Evolutionary conservation across 2,888 invertebrate genomes (phyloP).

Genomic region (Cylindroiulus punctatus): DNA sequence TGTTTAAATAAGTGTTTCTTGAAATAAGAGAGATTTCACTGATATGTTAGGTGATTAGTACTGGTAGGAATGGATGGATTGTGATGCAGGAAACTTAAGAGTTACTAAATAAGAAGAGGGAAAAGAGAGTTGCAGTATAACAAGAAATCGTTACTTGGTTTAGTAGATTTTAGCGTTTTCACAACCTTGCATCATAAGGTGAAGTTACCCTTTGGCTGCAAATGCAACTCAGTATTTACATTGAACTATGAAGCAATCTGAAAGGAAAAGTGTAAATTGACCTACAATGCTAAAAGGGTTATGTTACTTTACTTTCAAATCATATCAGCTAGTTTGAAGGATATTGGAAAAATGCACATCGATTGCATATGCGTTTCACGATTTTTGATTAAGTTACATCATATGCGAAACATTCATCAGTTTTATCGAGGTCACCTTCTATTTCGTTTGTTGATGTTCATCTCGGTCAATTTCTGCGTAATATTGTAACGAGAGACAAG

Average conservation of each 20-base stretch:
- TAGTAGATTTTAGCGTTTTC: too few species aligned
- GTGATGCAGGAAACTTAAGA: too few species aligned
- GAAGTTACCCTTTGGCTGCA: too few species aligned
- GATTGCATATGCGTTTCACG: background rate
- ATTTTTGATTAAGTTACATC: slow-evolving; percentile 14
- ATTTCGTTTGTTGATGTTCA: slow-evolving; percentile 16
- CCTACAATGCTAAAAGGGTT: background rate
- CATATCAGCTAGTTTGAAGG: background rate
- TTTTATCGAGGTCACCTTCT: slow-evolving; percentile 17
- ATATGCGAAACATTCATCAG: background rate
- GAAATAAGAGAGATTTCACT: too few species aligned
- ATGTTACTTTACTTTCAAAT: background rate
- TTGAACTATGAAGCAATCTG: background rate
- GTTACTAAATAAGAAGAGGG: too few species aligned
- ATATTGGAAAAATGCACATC: background rate
- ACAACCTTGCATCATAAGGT: too few species aligned
- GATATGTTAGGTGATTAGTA: too few species aligned
- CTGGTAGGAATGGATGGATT: too few species aligned
- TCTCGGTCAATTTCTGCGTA: background rate
- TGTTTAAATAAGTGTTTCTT: too few species aligned
- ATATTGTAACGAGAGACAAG: slow-evolving; percentile 35
- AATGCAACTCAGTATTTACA: too few species aligned
- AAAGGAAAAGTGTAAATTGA: background rate
- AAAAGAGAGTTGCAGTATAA: too few species aligned
- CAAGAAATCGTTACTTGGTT: too few species aligned